Evolutionary conservation across 2,113 vertebrate genomes (phyloP), one percentile per base, ranked within the genome.

Genomic region (Theropithecus gelada): DNA sequence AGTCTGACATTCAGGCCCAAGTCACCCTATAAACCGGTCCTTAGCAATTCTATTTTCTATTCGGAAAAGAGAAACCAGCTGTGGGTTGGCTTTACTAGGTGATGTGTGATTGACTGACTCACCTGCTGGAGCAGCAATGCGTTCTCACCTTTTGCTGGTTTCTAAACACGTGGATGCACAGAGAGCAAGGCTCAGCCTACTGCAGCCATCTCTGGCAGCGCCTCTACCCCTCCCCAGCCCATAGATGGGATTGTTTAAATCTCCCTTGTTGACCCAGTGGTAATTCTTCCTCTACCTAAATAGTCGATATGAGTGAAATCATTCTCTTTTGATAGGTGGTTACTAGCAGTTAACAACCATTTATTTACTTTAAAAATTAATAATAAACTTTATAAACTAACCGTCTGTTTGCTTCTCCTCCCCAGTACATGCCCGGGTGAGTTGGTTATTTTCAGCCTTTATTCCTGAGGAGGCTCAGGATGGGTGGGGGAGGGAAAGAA

Each of bases 331-430:
- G 95, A 93, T 96, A 89, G 90, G 97, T 97, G 96, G 82, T 97
- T 97, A 94, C 94, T 96, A 94, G 97, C 97, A 94, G 96, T 97
- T 97, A 98, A 97, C 96, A 95, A 73, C 93, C 92, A 96, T 97
- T 96, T 98, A 96, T 98, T 98, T 98, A 98, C 98, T 97, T 98
- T 91, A 73, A 94, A 96, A 97, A 98, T 97, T 93, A 97, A 98
- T 97, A 97, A 97, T 96, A 98, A 98, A 98, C 95, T 98, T 98
- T 95, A 96, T 92, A 95, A 97, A 97, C 86, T 96, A 97, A 96
- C 97, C n/a, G 48, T 91, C 91, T 75, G 23, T 64, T 84, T 85
- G 64, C 70, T 84, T 95, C 95, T 92, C 90, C 95, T 97, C 92
- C 61, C 50, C 93, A 52, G 86, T 85, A 10, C 88, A 4, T 18